Base-by-base conservation (phyloP, 2,888 invertebrate genomes). In the Unio delphinus region DNA sequence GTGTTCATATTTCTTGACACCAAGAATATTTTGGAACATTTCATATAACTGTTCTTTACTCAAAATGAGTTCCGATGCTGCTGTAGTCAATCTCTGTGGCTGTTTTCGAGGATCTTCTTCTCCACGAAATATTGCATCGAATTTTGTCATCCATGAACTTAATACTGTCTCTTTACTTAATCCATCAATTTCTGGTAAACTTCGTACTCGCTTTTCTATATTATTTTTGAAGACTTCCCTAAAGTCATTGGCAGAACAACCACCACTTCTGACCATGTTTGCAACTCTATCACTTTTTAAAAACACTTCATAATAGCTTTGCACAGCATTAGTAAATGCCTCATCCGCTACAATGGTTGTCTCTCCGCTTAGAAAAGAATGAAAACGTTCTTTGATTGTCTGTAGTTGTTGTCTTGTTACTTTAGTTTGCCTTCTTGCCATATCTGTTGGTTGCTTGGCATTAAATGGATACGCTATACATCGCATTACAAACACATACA, bases 21-120 rank as follows among this genome's bases (percentile, higher is more conserved):
- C 95, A 75, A 99, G 92, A 83, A 99, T 98, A 91, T 98, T 98
- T 91, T 99, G 99, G 91, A 99, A 99, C 97, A 99, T 98, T 91
- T 99, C 99, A 91, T 98, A 99, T 18, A 99, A 93, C 90, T 99
- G 99, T 89, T 99, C 99, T 92, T 99, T 99, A 85, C 97, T 97
- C 82, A 99, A 93, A 88, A 99, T 97, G 83, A 96, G 93, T 91
- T 98, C 98, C 67, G 90, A 89, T 63, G 90, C 87, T 77, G 90
- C 87, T 67, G 89, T 87, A 62, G 88, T 81, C 81, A 87, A 81
- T 68, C 96, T 95, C 90, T 95, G 95, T 56, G 88, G 86, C 70
- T 87, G 89, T 69, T 89, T 89, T 61, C 89, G 76, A 61, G 89
- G 89, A 72, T 92, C 92, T 73, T 92, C 92, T 73, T 92, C 92